A percentile compares a stretch with the other conserved stretches of the same genome.
Evolutionary conservation across 2,113 vertebrate species (phyloP).

Genomic region (Gavia stellata): DNA sequence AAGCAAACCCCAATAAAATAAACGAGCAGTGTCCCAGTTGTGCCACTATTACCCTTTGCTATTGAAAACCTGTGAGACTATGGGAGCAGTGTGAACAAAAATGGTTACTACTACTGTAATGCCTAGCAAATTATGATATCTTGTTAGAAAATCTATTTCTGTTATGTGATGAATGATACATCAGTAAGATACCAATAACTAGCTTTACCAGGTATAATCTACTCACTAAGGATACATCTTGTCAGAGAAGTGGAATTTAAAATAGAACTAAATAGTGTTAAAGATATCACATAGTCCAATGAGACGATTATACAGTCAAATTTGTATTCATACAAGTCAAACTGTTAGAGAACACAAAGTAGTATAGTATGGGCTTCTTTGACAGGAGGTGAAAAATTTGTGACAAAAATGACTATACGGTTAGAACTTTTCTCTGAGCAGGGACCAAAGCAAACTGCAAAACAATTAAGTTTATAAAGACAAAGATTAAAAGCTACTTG

Average conservation of each 20-base stretch:
- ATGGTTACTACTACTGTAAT: not conserved
- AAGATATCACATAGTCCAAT: not conserved
- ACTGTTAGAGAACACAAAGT: not conserved
- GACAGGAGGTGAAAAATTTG: not conserved
- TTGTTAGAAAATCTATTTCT: not conserved
- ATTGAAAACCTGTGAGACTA: not conserved
- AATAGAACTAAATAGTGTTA: not conserved
- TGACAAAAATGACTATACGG: not conserved
- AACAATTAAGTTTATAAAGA: not conserved
- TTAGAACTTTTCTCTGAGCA: not conserved
- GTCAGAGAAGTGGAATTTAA: not conserved
- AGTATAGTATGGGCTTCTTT: not conserved
- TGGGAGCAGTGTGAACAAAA: not conserved
- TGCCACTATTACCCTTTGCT: not conserved
- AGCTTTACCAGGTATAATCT: not conserved
- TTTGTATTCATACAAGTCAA: not conserved
- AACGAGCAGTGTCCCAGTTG: not conserved
- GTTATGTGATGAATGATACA: not conserved
- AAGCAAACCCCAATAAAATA: not conserved
- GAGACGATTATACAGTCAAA: not conserved
- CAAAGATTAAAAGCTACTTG: not conserved
- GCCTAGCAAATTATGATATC: not conserved
- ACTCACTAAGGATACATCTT: not conserved
- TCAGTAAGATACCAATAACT: not conserved
- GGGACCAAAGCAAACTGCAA: not conserved